Conservation (phyloP, 2,888 invertebrate species). For the Lepas anatifera region DNA sequence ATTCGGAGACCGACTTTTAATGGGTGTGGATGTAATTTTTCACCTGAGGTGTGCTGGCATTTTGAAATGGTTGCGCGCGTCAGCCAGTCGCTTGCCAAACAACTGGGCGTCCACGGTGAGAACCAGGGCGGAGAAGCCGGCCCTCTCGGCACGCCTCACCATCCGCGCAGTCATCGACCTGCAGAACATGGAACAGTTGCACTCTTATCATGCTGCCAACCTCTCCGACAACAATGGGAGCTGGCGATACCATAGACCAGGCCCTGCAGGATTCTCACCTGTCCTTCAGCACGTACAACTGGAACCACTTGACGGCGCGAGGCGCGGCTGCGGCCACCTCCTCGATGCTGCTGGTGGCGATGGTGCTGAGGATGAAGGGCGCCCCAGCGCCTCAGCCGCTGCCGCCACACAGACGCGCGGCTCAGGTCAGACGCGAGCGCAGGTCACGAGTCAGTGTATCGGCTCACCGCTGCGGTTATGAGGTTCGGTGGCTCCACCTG, state of each 20-base stretch:
- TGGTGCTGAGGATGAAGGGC: conserved; percentile 69
- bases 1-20: no score
- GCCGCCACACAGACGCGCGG: conserved; percentile 28
- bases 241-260: no score
- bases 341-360: conserved; percentile 75
- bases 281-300: conserved; percentile 78
- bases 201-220: no score
- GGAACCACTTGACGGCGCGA: conserved; percentile 69
- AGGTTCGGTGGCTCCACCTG: no score
- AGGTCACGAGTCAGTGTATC: no score
- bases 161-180: conserved; percentile 56
- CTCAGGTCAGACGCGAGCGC: no score
- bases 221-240: no score
- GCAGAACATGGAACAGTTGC: no score
- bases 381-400: conserved; percentile 69
- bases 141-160: conserved; percentile 61
- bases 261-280: no score
- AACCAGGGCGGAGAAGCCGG: conserved; percentile 75
- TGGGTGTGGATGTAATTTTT: conserved; percentile 21
- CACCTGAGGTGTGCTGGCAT: conserved; percentile 67
- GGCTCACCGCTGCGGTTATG: no score
- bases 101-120: conserved; percentile 79
- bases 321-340: conserved; percentile 70
- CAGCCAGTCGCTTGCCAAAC: conserved; percentile 69
- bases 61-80: conserved; percentile 68